Percentiles rank a stretch among this genome's conserved stretches.
Evolutionary conservation across 2,797 vertebrate species (phyloP).

Genomic region (Scleropages formosus): DNA sequence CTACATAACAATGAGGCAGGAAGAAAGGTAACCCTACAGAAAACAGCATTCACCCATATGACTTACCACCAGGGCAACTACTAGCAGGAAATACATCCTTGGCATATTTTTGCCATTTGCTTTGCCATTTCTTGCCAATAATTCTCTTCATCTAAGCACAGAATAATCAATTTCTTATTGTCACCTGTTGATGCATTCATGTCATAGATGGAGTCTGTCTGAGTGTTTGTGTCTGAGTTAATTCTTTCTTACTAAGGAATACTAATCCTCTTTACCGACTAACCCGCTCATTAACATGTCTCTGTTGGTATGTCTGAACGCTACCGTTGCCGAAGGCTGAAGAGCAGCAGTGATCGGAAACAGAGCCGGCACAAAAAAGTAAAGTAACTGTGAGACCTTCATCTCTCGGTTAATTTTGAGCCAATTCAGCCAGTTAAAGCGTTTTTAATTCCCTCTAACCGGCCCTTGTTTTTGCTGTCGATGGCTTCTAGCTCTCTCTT

Average conservation of each 20-base stretch:
- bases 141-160: conserved; percentile 6
- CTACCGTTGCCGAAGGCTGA: neutral
- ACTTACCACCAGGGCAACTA: conserved; percentile 19
- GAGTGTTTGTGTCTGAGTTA: neutral
- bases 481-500: neutral
- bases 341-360: neutral
- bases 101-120: neutral
- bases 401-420: neutral
- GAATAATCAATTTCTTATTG: conserved; percentile 11
- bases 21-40: conserved; percentile 79
- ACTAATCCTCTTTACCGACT: neutral
- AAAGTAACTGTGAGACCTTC: neutral
- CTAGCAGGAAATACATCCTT: conserved; percentile 10
- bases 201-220: neutral
- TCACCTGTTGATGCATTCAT: conserved; percentile 12
- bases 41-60: conserved; percentile 13
- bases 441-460: neutral
- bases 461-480: neutral
- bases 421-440: neutral
- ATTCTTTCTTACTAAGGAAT: neutral
- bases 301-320: neutral
- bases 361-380: neutral
- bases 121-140: conserved; percentile 18
- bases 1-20: conserved; percentile 98
- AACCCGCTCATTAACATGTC: neutral